Evolutionary conservation across 1,140 invertebrate species (phyloP), one percentile per base, ranked within the genome.

Genomic region (Lepidurus packardi): DNA sequence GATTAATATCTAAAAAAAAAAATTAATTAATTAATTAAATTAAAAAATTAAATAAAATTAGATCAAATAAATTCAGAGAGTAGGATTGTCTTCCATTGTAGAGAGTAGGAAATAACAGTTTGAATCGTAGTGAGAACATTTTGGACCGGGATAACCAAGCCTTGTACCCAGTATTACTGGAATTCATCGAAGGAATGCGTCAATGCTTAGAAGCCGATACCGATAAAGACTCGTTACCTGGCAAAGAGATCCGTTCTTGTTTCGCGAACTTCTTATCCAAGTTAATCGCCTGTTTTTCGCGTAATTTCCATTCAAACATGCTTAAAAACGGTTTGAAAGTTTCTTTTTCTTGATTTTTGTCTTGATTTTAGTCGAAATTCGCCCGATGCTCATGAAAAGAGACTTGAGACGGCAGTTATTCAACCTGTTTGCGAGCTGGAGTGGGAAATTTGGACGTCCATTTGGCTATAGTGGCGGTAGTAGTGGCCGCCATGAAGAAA

Each of bases 241-340:
- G 94, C 80, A 86, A 92, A 83, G 90, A 94, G 81, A 94, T 98
- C 45, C 94, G 97, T 79, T 88, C 96, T 1, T 94, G 97, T 82
- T 98, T 98, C 85, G 96, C 95, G 80, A 92, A 95, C 84, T 97
- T 98, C 84, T 91, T 98, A 79, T 89, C 92, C 13, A 94, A 97
- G 83, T 93, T 98, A 85, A 93, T 98, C 80, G 94, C 94, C 82
- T 95, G 92, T 83, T 96, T 97, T 85, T 90, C 93, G 76, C 83
- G 94, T 94, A 87, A 90, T 91, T 89, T 75, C 11, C 44, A 11
- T 77, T 7, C 13, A 43, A 8, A 16, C 53, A 43, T 47, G 0
- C 45, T 44, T 77, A 16, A 8, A 16, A 43, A 16, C 47, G 13
- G 10, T 11, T 77, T n/a, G 44, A 43, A 9, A 73, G 21, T 75